These are phyloP conservation scores for Muscicapa comitata DNA, from an alignment of 2,797 vertebrate species.

Conservation along the genomic window DNA sequence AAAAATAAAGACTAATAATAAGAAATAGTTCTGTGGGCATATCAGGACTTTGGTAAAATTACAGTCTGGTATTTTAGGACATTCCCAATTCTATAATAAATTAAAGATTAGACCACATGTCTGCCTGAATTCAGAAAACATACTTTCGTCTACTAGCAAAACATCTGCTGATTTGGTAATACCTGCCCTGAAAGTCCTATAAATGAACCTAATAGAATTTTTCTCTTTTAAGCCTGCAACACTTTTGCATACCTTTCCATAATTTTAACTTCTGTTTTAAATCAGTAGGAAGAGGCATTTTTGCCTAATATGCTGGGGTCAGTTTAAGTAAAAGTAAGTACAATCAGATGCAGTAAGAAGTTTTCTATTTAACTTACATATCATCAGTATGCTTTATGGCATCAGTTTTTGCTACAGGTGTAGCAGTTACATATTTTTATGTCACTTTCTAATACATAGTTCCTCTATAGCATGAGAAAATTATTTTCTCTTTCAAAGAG, in stretches of 20 bases:
- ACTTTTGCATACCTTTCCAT: neutral
- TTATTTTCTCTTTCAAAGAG: neutral
- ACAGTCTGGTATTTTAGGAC: neutral
- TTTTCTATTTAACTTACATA: neutral
- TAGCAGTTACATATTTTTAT: neutral
- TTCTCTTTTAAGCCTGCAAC: neutral
- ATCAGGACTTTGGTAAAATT: slow-evolving; percentile 9
- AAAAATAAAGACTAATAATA: neutral
- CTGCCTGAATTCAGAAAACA: neutral
- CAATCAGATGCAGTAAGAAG: neutral
- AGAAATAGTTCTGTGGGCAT: neutral
- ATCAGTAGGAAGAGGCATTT: neutral
- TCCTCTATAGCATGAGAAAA: neutral
- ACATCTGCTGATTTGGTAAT: neutral
- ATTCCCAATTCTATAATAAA: neutral
- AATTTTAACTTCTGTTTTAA: neutral
- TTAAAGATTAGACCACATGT: neutral
- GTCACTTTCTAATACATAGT: neutral
- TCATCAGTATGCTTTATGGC: neutral
- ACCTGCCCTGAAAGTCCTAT: neutral
- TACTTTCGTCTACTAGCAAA: neutral
- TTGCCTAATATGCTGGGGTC: neutral
- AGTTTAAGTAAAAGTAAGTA: neutral
- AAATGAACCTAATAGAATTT: neutral
- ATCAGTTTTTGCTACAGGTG: neutral